Percentiles rank a stretch among this genome's conserved stretches.
phyloP scores from a whole-genome alignment of 2,888 invertebrate species.

The Deroplatys truncata region DNA sequence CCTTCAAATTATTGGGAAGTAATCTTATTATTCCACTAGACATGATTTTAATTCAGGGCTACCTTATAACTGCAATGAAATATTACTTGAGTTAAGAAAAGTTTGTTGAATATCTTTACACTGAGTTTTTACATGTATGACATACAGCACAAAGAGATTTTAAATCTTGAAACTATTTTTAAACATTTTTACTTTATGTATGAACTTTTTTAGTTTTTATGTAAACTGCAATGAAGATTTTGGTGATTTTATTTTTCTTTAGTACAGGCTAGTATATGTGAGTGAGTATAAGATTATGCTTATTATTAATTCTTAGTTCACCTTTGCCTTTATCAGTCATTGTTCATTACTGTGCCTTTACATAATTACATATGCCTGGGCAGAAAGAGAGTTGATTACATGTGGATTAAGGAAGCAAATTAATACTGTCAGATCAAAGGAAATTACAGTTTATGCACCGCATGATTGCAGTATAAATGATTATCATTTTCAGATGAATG shows the following conservation, averaged over 20 bases:
- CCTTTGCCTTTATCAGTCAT: neutral
- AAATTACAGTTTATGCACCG: neutral
- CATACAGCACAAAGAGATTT: neutral
- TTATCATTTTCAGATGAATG: neutral
- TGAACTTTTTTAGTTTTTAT: neutral
- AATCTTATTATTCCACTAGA: too few species aligned
- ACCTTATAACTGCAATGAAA: too few species aligned
- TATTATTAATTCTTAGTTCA: neutral
- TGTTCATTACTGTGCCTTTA: neutral
- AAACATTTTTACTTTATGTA: neutral
- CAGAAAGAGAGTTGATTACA: neutral
- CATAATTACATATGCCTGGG: neutral
- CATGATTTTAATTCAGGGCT: too few species aligned
- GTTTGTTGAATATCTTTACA: neutral
- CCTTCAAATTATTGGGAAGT: too few species aligned
- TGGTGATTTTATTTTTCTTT: neutral
- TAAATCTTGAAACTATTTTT: neutral
- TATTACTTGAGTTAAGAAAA: neutral
- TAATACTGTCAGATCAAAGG: neutral
- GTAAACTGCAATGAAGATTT: neutral
- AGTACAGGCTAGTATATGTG: neutral
- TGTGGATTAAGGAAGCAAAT: neutral
- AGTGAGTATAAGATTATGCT: neutral
- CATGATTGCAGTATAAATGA: neutral
- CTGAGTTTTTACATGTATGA: neutral